Base-by-base conservation (phyloP, 2,113 vertebrate species). In the Sus scrofa region DNA sequence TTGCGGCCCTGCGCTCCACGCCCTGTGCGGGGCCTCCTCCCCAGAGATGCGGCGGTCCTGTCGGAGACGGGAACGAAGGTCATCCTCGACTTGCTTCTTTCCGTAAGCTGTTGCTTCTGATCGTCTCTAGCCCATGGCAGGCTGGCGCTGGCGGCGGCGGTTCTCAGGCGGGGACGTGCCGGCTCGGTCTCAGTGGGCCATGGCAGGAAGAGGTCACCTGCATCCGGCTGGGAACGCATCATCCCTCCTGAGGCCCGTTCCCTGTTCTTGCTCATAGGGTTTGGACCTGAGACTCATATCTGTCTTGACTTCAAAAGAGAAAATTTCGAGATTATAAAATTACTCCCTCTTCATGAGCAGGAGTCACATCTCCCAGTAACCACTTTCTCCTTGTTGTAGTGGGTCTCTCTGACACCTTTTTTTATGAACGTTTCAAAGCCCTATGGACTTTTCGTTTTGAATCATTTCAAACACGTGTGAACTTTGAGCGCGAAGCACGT, bases 381-480 rank as follows among this genome's bases (percentile, higher is more conserved):
- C 1, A 1, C 74, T 83, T 71, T 37, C 56, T 78, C 8, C 2
- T 34, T 68, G 50, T 44, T 79, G 52, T 92, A 73, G 34, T 9
- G 12, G 3, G n/a, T 44, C 84, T 82, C 62, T 1, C 34, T 9
- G 82, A 56, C 6, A 1, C 89, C 19, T 82, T 87, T 5, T 4
- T 34, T 77, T 7, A 22, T 2, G 82, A 39, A 75, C 85, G 74
- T 63, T 75, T 77, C 62, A 2, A 58, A 70, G 22, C 79, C 39
- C 4, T 26, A 50, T 32, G 24, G 56, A 86, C 91, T 96, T 98
- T 96, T 96, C 95, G 91, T 96, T 97, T 83, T 58, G 86, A 73
- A 37, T 24, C 50, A 0, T 89, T 88, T 92, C 73, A 84, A 81
- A 89, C 9, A 4, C n/a, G 65, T 30, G 26, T 18, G 74, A 73